A percentile compares a stretch with the other conserved stretches of the same genome.
Conservation (phyloP, 2,888 invertebrate species). For the Liopterus haemorrhoidalis region DNA sequence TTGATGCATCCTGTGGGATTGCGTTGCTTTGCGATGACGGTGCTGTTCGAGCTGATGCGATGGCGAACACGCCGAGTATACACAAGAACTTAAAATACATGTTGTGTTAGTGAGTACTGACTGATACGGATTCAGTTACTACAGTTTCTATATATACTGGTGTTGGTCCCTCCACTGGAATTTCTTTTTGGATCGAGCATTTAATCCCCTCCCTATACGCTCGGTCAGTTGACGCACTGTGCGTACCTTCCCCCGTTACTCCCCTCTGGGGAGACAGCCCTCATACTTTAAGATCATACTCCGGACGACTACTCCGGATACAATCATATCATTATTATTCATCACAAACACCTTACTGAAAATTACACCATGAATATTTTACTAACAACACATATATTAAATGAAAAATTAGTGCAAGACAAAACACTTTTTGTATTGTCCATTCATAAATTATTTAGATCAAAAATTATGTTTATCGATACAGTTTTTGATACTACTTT, state of each 20-base stretch:
- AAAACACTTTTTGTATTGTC: no score
- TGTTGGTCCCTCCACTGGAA: slow-evolving; percentile 39
- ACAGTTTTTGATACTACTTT: no score
- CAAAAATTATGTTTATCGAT: no score
- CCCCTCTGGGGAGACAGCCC: slow-evolving; percentile 9
- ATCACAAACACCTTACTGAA: no score
- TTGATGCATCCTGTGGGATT: slow-evolving; percentile 33
- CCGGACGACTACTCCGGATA: slow-evolving; percentile 19
- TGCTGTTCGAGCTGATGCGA: slow-evolving; percentile 51
- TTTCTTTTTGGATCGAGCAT: slow-evolving; percentile 37
- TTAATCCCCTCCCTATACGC: slow-evolving; percentile 33
- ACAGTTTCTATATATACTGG: slow-evolving; percentile 41
- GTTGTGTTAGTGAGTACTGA: slow-evolving; percentile 34
- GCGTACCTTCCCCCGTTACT: background rate
- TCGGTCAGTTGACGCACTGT: slow-evolving; percentile 28
- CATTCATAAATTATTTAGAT: no score
- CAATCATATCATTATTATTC: no score
- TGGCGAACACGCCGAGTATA: slow-evolving; percentile 52
- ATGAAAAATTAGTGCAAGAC: no score
- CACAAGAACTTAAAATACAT: slow-evolving; percentile 57
- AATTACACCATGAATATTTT: no score
- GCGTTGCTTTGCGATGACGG: slow-evolving; percentile 47
- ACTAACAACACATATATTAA: no score
- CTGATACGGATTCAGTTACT: slow-evolving; percentile 46
- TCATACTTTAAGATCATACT: slow-evolving; percentile 14